Percentiles rank a stretch among this genome's conserved stretches.
phyloP scores from a whole-genome alignment of 2,797 vertebrate genomes.

The Pyrocephalus nanus region DNA sequence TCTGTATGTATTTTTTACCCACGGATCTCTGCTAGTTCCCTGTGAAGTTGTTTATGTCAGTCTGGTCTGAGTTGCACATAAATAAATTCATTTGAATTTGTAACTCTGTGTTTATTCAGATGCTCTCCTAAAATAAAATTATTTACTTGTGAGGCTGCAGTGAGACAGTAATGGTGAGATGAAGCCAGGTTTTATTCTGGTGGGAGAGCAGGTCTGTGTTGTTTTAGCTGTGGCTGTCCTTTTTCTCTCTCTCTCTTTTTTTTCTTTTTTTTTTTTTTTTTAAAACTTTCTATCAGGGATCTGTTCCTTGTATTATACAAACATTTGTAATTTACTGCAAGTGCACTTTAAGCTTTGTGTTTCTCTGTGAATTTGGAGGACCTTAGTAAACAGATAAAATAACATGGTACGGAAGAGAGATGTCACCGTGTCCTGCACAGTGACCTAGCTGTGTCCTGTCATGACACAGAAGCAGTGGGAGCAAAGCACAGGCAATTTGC shows the following conservation, averaged over 20 bases:
- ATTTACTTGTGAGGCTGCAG: neutral
- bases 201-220: neutral
- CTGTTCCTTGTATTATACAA: neutral
- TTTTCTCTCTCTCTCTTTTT: no score
- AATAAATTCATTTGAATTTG: neutral
- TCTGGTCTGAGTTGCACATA: neutral
- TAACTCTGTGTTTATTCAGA: neutral
- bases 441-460: neutral
- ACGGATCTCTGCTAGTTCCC: neutral
- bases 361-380: neutral
- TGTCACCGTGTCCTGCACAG: neutral
- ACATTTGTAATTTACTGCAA: neutral
- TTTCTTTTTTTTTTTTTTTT: neutral
- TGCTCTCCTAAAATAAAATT: neutral
- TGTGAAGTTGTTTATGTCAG: neutral
- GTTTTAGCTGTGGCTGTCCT: neutral
- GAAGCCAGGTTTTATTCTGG: neutral
- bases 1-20: neutral
- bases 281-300: neutral
- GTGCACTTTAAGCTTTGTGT: neutral
- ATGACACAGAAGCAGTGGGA: neutral
- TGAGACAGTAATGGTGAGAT: neutral
- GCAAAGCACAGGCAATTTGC: neutral
- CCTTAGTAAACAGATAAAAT: neutral
- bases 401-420: neutral